Evolutionary conservation across 2,797 vertebrate genomes (phyloP).

Genomic region (Rhadinocentrus ornatus): DNA sequence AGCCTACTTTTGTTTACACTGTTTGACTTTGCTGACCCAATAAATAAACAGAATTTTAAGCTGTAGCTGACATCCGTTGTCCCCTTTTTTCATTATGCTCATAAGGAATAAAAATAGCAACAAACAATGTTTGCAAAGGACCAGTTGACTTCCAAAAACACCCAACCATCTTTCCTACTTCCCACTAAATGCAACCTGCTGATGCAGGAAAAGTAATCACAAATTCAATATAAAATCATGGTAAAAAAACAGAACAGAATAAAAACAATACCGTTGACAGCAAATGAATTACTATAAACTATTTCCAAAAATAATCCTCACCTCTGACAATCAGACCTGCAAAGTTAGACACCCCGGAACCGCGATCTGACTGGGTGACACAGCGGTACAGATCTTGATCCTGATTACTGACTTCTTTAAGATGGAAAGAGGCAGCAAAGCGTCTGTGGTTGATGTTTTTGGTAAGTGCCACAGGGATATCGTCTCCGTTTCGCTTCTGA

Average conservation of each 20-base stretch:
- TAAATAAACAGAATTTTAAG: background rate
- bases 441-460: conserved; percentile 98
- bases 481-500: conserved; percentile 94
- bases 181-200: background rate
- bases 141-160: background rate
- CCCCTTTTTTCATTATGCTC: background rate
- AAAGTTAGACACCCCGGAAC: conserved; percentile 97
- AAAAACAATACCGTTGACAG: background rate
- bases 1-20: background rate
- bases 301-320: conserved; percentile 66
- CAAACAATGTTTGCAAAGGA: background rate
- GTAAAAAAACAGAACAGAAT: conserved; percentile 3
- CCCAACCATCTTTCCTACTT: background rate
- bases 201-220: background rate
- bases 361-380: conserved; percentile 95
- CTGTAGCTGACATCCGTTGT: background rate
- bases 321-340: conserved; percentile 97
- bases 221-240: conserved; percentile 11
- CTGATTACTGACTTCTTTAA: conserved; percentile 93
- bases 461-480: conserved; percentile 94
- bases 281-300: conserved; percentile 11
- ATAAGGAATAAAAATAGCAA: background rate
- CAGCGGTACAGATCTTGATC: conserved; percentile 97
- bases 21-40: background rate
- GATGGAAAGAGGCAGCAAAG: conserved; percentile 94